phyloP scores from a whole-genome alignment of 2,888 invertebrate genomes.

The Chrysomela aeneicollis region DNA sequence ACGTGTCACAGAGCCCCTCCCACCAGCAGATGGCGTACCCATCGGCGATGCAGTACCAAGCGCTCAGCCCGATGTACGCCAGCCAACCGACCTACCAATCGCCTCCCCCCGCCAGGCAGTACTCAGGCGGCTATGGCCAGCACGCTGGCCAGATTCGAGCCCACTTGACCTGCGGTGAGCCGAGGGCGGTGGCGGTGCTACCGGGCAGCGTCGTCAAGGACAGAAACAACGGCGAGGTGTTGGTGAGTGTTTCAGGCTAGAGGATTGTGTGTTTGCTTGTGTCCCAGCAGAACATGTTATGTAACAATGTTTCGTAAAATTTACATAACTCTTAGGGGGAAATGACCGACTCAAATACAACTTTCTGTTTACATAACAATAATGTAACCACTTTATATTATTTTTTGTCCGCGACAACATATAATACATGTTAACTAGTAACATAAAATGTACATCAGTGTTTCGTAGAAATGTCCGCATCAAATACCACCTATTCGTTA shows the following conservation, averaged over 20 bases:
- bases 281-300: too few species aligned
- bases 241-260: conserved; percentile 25
- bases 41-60: conserved; percentile 57
- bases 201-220: conserved; percentile 15
- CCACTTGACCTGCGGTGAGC: conserved; percentile 47
- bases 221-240: conserved; percentile 10
- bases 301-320: too few species aligned
- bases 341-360: too few species aligned
- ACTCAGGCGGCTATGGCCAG: conserved; percentile 46
- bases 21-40: conserved; percentile 46
- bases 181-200: conserved; percentile 5
- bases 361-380: too few species aligned
- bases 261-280: too few species aligned
- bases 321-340: too few species aligned
- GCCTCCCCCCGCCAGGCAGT: conserved; percentile 47
- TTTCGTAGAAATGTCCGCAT: too few species aligned
- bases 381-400: too few species aligned
- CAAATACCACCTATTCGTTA: too few species aligned
- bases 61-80: conserved; percentile 53
- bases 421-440: too few species aligned
- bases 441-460: too few species aligned
- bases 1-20: conserved; percentile 44
- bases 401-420: too few species aligned
- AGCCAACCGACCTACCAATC: conserved; percentile 50
- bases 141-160: conserved; percentile 51